phyloP scores from a whole-genome alignment of 30 jellyfish, hydroid and myxozoan genomes.

The Aurelia sp. region DNA sequence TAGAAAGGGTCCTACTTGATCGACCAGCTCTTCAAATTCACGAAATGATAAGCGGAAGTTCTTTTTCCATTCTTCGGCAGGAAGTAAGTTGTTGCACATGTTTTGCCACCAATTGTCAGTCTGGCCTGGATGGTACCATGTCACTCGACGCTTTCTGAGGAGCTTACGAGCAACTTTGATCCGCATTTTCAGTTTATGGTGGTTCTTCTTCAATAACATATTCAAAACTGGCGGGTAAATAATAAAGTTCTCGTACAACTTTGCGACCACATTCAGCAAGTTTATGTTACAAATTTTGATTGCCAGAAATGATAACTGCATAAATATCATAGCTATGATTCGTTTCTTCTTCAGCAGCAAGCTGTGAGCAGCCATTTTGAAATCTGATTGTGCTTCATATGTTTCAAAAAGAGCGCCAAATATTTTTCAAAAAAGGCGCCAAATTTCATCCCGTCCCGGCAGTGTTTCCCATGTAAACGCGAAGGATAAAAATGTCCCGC shows the following conservation, averaged over 20 bases:
- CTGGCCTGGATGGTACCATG: slow-evolving; percentile 8
- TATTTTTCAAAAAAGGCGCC: too few species aligned
- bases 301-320: slow-evolving; percentile 4
- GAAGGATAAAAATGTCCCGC: too few species aligned
- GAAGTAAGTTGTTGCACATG: background rate
- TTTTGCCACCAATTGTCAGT: slow-evolving; percentile 15
- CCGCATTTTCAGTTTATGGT: slow-evolving; percentile 20
- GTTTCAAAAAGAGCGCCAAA: too few species aligned
- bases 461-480: too few species aligned
- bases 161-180: slow-evolving; percentile 19
- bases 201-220: slow-evolving; percentile 16
- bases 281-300: background rate
- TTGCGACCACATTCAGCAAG: slow-evolving; percentile 1
- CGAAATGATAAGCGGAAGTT: slow-evolving; percentile 7
- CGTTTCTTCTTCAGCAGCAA: background rate
- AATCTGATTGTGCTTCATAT: background rate
- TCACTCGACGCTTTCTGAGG: slow-evolving; percentile 30
- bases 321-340: background rate
- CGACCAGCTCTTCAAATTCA: slow-evolving; percentile 6
- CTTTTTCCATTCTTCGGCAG: background rate
- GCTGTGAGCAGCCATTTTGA: background rate
- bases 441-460: too few species aligned
- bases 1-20: slow-evolving; percentile 4
- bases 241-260: background rate
- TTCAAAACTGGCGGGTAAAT: background rate